A percentile compares a stretch with the other conserved stretches of the same genome.
These are phyloP conservation scores for Cenopis cana DNA, from an alignment of 2,888 invertebrate species.

Conservation along the genomic window DNA sequence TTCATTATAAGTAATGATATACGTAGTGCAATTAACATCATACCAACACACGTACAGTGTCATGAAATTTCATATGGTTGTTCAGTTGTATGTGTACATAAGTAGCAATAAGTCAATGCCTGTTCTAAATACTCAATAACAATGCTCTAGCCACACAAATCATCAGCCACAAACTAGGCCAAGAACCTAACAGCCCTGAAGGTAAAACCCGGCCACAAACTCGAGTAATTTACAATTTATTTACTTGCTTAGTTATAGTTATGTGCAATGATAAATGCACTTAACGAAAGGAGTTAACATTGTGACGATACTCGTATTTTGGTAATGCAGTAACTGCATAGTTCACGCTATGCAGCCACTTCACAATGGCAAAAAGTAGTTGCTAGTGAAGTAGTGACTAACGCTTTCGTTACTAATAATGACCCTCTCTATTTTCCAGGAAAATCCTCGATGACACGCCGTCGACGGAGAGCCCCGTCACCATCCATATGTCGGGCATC, in stretches of 20 bases:
- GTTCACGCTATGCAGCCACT: not conserved
- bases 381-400: conserved; percentile 22
- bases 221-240: conserved; percentile 14
- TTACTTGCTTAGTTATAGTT: conserved; percentile 20
- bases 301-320: conserved; percentile 23
- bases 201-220: conserved; percentile 9
- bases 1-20: conserved; percentile 3
- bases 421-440: conserved; percentile 68
- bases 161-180: conserved; percentile 24
- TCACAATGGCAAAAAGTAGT: not conserved
- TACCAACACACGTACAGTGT: not conserved
- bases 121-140: conserved; percentile 19
- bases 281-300: not conserved
- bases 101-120: conserved; percentile 13
- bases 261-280: not conserved
- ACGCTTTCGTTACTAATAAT: conserved; percentile 21
- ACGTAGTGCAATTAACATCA: too few species aligned
- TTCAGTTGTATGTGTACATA: not conserved
- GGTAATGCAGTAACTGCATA: conserved; percentile 16
- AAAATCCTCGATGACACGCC: conserved; percentile 90
- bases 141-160: conserved; percentile 23
- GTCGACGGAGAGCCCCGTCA: conserved; percentile 88
- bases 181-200: conserved; percentile 1
- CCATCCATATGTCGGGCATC: conserved; percentile 94
- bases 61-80: conserved; percentile 1